Evolutionary conservation across 2,888 invertebrate species (phyloP), one percentile per base, ranked within the genome.

Genomic region (Panzeria rudis): DNA sequence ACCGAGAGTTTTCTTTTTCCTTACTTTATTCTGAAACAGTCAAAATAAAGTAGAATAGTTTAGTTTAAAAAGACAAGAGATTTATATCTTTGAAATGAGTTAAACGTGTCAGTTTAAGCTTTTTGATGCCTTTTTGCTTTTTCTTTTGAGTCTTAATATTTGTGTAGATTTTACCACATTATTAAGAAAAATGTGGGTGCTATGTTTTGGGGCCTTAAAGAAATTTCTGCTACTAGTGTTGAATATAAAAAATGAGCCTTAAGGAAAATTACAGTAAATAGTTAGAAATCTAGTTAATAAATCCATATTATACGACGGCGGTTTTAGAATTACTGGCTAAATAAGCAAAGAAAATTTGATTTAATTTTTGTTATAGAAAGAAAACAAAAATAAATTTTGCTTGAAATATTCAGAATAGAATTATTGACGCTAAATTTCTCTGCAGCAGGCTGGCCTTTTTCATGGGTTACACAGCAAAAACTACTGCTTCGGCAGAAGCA

Each of bases 11-110:
- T 41, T 72, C 61, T 23, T 38, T n/a, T 61, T 44, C 9, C 2
- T 47, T 44, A 23, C n/a, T 47, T 13, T 75, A 17, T 44, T 69
- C 1, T n/a, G 13, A n/a, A 29, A 8, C 8, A 23, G 32, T 44
- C 2, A 44, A 54, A 62, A 62, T 32, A 54, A 17, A 52, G 32
- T 47, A 23, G 29, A 68, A 76, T 64, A 50, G 76, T 71, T 75
- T 59, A 35, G 72, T 41, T 79, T 69, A 44, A 62, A 75, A 71
- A 76, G 54, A 38, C 59, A 44, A 82, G 85, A 85, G 85, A 85
- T 85, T 85, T 78, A 78, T 78, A 85, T 85, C 85, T 69, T 44
- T 78, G 64, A 85, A 85, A 85, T 85, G 85, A 85, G 73, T 66
- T 82, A 85, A 85, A 85, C 85, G 85, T 85, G 85, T 82, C 82